Conservation (phyloP, 2,113 vertebrate genomes). For the Grammomys dolichurus region DNA sequence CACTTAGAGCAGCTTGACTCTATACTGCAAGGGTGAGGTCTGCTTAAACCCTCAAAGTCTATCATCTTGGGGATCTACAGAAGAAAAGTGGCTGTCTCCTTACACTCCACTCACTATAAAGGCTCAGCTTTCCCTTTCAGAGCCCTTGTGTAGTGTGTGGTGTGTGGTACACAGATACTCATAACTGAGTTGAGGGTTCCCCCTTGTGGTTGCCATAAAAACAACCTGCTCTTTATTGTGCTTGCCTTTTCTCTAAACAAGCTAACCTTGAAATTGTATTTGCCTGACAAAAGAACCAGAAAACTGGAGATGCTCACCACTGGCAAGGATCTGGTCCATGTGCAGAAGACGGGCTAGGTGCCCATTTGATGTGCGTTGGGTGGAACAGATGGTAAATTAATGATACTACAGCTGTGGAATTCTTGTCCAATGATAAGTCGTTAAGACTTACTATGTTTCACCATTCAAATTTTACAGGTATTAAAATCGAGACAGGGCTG, state of each 20-base stretch:
- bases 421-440: not conserved
- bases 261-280: not conserved
- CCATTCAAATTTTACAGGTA: not conserved
- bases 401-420: not conserved
- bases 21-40: not conserved
- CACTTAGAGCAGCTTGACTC: not conserved
- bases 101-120: not conserved
- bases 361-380: not conserved
- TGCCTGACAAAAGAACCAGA: not conserved
- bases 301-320: not conserved
- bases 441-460: not conserved
- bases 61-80: not conserved
- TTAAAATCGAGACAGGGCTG: not conserved
- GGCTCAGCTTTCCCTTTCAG: not conserved
- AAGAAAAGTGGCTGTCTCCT: not conserved
- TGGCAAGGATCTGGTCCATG: not conserved
- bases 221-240: not conserved
- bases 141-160: not conserved
- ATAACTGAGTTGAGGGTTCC: conserved; percentile 20
- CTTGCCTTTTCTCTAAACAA: not conserved
- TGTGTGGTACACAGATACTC: rapidly evolving
- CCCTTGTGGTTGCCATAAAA: conserved; percentile 57
- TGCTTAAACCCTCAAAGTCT: not conserved
- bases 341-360: not conserved
- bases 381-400: not conserved